phyloP scores from a whole-genome alignment of 2,113 vertebrate genomes.

The Felis catus region DNA sequence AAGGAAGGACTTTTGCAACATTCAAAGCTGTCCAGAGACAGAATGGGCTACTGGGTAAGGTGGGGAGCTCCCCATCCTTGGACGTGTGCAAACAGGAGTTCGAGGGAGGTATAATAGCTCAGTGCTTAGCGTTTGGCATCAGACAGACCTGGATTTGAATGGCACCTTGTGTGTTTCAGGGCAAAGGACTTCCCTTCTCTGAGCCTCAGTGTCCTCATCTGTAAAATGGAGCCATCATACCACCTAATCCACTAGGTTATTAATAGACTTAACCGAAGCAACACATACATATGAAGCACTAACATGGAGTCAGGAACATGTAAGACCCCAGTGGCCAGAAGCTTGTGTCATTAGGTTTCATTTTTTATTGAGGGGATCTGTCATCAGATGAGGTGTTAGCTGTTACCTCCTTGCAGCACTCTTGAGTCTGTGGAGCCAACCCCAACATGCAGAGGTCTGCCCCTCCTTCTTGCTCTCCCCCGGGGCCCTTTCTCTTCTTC shows the following conservation, averaged over 20 bases:
- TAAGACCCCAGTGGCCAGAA: background rate
- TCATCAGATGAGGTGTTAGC: background rate
- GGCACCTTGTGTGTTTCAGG: background rate
- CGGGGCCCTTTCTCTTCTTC: background rate
- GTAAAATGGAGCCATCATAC: background rate
- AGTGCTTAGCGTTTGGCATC: background rate
- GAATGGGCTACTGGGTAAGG: background rate
- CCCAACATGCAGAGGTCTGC: background rate
- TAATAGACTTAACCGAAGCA: background rate
- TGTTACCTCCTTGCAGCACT: background rate
- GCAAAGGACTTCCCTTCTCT: background rate
- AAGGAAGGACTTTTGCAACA: background rate
- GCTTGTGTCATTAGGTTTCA: background rate
- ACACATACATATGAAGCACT: background rate
- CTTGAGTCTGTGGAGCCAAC: background rate
- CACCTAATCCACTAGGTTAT: background rate
- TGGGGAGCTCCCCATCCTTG: background rate
- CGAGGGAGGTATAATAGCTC: background rate
- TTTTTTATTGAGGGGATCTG: background rate
- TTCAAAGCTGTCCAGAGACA: background rate
- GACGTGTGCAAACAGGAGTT: background rate
- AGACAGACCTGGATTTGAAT: background rate
- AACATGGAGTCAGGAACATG: too few relatives aligned
- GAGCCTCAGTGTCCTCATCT: background rate
- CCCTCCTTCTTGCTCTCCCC: background rate